Percentiles rank a stretch among this genome's conserved stretches.
phyloP scores from a whole-genome alignment of 2,888 invertebrate species.

The Cacoxenus indagator region DNA sequence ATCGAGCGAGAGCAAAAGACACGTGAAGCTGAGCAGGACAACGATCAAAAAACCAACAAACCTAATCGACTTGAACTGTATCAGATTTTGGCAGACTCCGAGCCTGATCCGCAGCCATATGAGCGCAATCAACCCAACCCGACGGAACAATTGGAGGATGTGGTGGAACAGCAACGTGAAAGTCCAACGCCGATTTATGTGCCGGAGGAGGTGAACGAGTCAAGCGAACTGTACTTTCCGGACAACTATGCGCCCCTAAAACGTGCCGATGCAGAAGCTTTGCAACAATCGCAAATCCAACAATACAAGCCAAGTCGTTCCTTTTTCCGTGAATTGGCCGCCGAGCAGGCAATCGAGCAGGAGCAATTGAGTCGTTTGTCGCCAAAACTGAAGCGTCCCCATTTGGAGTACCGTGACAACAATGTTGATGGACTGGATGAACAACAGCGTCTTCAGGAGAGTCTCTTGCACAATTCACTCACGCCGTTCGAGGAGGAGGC shows the following conservation, averaged over 20 bases:
- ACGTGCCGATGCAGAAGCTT: slow-evolving; percentile 38
- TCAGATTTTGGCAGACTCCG: slow-evolving; percentile 66
- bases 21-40: slow-evolving; percentile 48
- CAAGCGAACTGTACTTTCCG: slow-evolving; percentile 63
- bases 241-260: slow-evolving; percentile 57
- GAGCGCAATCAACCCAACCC: slow-evolving; percentile 52
- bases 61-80: slow-evolving; percentile 65
- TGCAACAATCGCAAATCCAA: neutral
- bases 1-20: slow-evolving; percentile 51
- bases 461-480: slow-evolving; percentile 57
- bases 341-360: slow-evolving; percentile 49
- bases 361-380: slow-evolving; percentile 35
- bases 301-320: slow-evolving; percentile 41
- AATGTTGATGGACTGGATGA: slow-evolving; percentile 36
- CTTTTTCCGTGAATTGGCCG: slow-evolving; percentile 62
- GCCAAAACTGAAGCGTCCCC: slow-evolving; percentile 38
- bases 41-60: slow-evolving; percentile 54
- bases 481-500: slow-evolving; percentile 64
- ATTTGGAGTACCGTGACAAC: neutral
- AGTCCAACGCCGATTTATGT: slow-evolving; percentile 43
- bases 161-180: slow-evolving; percentile 48
- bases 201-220: slow-evolving; percentile 55
- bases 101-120: slow-evolving; percentile 66
- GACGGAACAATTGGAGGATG: slow-evolving; percentile 51
- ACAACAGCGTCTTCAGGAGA: slow-evolving; percentile 46